Conservation (phyloP, 2,113 vertebrate genomes). For the Mustelus asterias region DNA sequence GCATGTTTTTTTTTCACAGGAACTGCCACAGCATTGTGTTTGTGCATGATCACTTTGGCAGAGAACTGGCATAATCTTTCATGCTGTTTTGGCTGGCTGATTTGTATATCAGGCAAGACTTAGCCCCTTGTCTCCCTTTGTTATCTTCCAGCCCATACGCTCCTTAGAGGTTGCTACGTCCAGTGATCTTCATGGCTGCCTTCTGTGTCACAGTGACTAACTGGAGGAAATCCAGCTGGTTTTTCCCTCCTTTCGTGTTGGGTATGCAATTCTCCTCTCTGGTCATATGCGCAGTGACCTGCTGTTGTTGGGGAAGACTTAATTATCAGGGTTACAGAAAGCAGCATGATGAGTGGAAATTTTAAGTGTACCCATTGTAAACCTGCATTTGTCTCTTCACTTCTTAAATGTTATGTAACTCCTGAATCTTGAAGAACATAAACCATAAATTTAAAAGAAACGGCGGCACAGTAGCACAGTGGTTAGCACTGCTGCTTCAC, state of each 20-base stretch:
- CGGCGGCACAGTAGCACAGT: too few species aligned
- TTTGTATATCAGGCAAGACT: background rate
- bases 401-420: background rate
- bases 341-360: background rate
- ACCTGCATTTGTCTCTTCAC: background rate
- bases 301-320: background rate
- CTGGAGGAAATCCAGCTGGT: conserved; percentile 15
- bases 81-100: conserved; percentile 22
- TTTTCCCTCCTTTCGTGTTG: conserved; percentile 8
- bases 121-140: background rate
- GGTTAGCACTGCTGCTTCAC: too few species aligned
- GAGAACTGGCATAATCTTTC: background rate
- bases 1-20: conserved; percentile 27
- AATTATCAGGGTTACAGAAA: conserved; percentile 11
- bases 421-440: background rate
- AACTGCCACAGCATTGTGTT: background rate
- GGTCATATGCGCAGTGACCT: background rate
- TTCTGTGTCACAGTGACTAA: conserved; percentile 11
- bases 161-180: background rate
- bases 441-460: background rate
- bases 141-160: background rate
- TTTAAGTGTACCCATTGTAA: background rate
- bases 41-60: conserved; percentile 7
- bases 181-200: background rate
- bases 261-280: background rate